Conservation (phyloP, 2,888 invertebrate species). For the Leucoma salicis region DNA sequence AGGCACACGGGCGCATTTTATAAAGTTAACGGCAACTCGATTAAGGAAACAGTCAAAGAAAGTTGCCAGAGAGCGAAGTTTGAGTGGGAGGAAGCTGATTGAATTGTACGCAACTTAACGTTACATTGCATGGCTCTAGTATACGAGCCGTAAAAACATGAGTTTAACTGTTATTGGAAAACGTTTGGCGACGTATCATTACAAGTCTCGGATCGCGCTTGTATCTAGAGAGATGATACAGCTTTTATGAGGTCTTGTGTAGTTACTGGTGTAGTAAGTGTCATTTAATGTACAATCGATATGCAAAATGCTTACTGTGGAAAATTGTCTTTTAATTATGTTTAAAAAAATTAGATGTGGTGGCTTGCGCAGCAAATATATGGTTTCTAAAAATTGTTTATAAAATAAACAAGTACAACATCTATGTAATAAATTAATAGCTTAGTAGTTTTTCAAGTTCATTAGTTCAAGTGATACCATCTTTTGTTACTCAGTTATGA, state of each 20-base stretch:
- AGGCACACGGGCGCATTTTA: conserved; percentile 70
- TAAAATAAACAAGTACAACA: no score
- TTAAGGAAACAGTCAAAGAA: conserved; percentile 66
- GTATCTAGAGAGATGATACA: conserved; percentile 2
- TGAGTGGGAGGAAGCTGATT: conserved; percentile 51
- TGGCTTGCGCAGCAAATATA: no score
- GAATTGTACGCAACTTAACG: conserved; percentile 51
- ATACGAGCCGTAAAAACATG: conserved; percentile 26
- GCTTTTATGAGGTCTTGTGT: conserved; percentile 1
- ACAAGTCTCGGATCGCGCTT: conserved; percentile 10
- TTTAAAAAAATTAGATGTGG: no score
- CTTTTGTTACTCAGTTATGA: no score
- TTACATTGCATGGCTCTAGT: conserved; percentile 30
- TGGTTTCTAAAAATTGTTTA: no score
- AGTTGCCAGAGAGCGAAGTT: conserved; percentile 60
- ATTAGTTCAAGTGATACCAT: no score
- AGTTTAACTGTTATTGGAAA: conserved; percentile 35
- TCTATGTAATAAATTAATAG: no score
- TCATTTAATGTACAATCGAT: no score
- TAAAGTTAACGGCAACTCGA: conserved; percentile 72
- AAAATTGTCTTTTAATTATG: no score
- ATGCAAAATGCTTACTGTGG: no score
- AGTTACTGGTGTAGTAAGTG: not conserved
- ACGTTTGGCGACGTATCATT: conserved; percentile 21
- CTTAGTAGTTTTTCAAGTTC: no score